phyloP scores from a whole-genome alignment of 2,113 vertebrate genomes.

The Aviceda subcristata region DNA sequence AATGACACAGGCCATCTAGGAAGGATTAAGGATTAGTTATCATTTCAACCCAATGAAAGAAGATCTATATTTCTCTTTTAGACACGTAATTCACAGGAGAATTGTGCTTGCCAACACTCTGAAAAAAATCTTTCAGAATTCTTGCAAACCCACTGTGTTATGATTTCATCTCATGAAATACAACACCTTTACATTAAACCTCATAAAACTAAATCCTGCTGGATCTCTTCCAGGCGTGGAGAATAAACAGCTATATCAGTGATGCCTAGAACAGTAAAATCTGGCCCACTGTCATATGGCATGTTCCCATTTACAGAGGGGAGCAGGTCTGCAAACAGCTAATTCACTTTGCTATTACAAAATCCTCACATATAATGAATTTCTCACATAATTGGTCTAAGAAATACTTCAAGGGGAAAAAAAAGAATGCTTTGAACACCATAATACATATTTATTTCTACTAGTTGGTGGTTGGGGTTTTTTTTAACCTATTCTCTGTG shows the following conservation, averaged over 20 bases:
- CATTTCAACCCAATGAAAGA: slow-evolving; percentile 76
- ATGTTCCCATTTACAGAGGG: slow-evolving; percentile 37
- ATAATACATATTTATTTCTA: slow-evolving; percentile 8
- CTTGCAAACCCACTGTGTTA: slow-evolving; percentile 80
- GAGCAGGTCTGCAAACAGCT: slow-evolving; percentile 58
- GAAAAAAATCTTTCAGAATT: slow-evolving; percentile 83
- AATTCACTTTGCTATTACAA: slow-evolving; percentile 63
- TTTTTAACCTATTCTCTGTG: not conserved
- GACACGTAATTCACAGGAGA: slow-evolving; percentile 71
- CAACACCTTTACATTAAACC: slow-evolving; percentile 83
- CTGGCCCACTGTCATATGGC: slow-evolving; percentile 57
- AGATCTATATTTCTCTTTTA: slow-evolving; percentile 79
- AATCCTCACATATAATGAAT: slow-evolving; percentile 64
- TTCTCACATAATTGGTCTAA: slow-evolving; percentile 60
- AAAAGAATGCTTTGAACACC: slow-evolving; percentile 17
- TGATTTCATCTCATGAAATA: slow-evolving; percentile 87
- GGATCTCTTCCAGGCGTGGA: slow-evolving; percentile 71
- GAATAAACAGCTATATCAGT: slow-evolving; percentile 76
- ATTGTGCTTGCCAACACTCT: slow-evolving; percentile 73
- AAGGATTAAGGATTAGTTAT: slow-evolving; percentile 76
- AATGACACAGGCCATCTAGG: slow-evolving; percentile 65
- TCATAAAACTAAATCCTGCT: slow-evolving; percentile 79
- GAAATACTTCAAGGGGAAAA: slow-evolving; percentile 38
- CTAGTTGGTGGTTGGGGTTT: not conserved
- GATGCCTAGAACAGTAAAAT: slow-evolving; percentile 72